These are phyloP conservation scores for Drosophila mayri DNA, from an alignment of 1,140 invertebrate genomes.

Conservation along the genomic window DNA sequence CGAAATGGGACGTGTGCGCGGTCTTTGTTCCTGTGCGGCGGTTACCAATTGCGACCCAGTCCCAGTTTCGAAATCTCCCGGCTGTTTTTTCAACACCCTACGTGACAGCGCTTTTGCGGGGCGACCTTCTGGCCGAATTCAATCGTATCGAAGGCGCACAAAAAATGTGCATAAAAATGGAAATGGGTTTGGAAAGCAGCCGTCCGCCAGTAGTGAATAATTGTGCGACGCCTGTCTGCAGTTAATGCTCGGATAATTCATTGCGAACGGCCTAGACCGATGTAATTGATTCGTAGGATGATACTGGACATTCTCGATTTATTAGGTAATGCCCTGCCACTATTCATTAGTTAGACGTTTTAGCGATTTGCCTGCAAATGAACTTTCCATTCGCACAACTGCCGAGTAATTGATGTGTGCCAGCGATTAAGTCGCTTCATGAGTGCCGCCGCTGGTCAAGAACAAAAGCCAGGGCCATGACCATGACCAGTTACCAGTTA, in stretches of 20 bases:
- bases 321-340: constrained; percentile 3
- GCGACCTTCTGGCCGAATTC: constrained; percentile 40
- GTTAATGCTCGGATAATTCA: constrained; percentile 20
- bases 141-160: constrained; percentile 1
- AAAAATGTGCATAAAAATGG: constrained; percentile 27
- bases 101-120: constrained; percentile 61
- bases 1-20: constrained; percentile 56
- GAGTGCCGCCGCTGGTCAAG: constrained; percentile 29
- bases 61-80: constrained; percentile 71
- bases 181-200: constrained; percentile 29
- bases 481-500: constrained; percentile 6
- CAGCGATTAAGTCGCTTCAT: constrained; percentile 45
- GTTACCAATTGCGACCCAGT: constrained; percentile 76
- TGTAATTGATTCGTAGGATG: constrained; percentile 11
- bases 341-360: constrained; percentile 7
- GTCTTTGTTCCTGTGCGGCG: constrained; percentile 64
- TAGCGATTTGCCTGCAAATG: constrained; percentile 17
- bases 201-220: background rate
- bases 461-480: constrained; percentile 17
- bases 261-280: background rate
- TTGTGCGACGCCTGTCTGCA: constrained; percentile 19
- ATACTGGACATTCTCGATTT: constrained; percentile 1
- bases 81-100: constrained; percentile 57
- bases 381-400: constrained; percentile 16
- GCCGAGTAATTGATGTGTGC: constrained; percentile 35